phyloP scores from a whole-genome alignment of 2,113 vertebrate genomes.

The Sinocyclocheilus rhinocerous region DNA sequence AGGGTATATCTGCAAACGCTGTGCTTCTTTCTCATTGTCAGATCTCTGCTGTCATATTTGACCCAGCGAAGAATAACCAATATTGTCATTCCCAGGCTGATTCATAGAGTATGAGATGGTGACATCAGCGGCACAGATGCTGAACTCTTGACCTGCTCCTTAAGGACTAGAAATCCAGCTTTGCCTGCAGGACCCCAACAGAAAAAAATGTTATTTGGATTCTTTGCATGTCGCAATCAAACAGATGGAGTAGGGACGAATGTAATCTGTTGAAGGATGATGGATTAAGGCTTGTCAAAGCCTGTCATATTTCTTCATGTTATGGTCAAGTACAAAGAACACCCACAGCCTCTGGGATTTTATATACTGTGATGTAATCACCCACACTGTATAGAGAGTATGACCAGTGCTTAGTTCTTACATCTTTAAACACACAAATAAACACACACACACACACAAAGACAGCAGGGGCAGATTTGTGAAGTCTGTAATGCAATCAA shows the following conservation, averaged over 20 bases:
- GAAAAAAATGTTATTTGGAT: not conserved
- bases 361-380: conserved; percentile 4
- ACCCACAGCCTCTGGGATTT: conserved; percentile 5
- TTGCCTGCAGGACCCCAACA: not conserved
- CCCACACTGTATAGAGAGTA: not conserved
- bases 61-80: not conserved
- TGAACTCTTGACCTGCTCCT: conserved; percentile 17
- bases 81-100: not conserved
- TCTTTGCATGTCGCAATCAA: not conserved
- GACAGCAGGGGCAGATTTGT: not conserved
- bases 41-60: conserved; percentile 11
- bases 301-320: conserved; percentile 31
- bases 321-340: conserved; percentile 21
- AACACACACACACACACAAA: not conserved
- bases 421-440: not conserved
- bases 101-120: not conserved
- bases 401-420: not conserved
- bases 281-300: conserved; percentile 36
- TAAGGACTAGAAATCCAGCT: conserved; percentile 26
- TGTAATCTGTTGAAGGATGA: conserved; percentile 25
- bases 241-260: conserved; percentile 21
- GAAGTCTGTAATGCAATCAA: not conserved
- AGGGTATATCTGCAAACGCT: not conserved
- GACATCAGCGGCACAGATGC: conserved; percentile 2
- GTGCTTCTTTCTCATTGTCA: not conserved